Evolutionary conservation across 2,888 invertebrate species (phyloP).

Genomic region (Philereme transversata): DNA sequence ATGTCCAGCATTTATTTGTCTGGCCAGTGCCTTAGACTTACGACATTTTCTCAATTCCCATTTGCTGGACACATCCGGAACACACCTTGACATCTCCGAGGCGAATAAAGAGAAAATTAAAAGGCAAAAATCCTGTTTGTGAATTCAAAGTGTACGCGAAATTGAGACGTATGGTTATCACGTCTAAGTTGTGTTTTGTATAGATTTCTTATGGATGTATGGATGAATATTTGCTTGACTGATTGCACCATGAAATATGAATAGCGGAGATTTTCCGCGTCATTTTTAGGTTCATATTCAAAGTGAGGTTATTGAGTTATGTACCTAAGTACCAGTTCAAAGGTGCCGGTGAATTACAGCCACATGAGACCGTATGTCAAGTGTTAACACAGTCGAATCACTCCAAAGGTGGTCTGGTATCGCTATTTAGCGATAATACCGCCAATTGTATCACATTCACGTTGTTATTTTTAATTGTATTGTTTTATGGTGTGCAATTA

Average conservation of each 20-base stretch:
- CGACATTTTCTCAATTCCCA: conserved; percentile 16
- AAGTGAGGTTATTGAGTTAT: too few species aligned
- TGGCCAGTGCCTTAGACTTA: neutral
- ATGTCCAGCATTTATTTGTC: too few species aligned
- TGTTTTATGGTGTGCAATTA: too few species aligned
- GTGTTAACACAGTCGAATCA: too few species aligned
- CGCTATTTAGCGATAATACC: too few species aligned
- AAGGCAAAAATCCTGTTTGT: conserved; percentile 24
- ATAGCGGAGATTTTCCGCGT: conserved; percentile 4
- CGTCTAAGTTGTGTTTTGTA: neutral
- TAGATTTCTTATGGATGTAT: neutral
- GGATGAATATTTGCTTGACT: conserved; percentile 1
- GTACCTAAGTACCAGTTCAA: too few species aligned
- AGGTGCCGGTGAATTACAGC: too few species aligned
- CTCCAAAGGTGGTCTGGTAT: too few species aligned
- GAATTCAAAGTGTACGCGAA: neutral
- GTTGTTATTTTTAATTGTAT: too few species aligned
- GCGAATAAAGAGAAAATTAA: conserved; percentile 26
- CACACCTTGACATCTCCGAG: conserved; percentile 34
- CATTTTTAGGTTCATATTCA: neutral
- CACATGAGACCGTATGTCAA: too few species aligned
- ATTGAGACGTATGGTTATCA: neutral
- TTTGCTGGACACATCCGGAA: conserved; percentile 28
- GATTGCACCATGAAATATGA: conserved; percentile 9
- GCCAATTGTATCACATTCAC: too few species aligned